These are phyloP conservation scores for Chorisops tibialis DNA, from an alignment of 2,888 invertebrate genomes.

Conservation along the genomic window DNA sequence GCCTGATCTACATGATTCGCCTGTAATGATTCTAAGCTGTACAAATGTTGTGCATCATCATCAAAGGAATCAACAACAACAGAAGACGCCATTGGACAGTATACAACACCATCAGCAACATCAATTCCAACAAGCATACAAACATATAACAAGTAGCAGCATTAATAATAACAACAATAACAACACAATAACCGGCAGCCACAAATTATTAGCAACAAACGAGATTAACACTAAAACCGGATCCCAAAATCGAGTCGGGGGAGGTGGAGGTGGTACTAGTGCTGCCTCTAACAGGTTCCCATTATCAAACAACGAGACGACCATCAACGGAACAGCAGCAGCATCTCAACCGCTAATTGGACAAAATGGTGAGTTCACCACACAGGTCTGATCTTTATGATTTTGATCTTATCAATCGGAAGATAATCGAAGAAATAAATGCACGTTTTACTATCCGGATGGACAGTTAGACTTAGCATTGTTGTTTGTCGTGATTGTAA, in stretches of 20 bases:
- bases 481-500: no score
- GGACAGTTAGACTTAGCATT: no score
- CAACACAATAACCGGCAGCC: background rate
- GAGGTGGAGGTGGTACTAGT: background rate
- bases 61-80: conserved; percentile 35
- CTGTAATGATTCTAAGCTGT: conserved; percentile 51
- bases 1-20: conserved; percentile 50
- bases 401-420: background rate
- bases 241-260: conserved; percentile 3
- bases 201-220: conserved; percentile 24
- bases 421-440: no score
- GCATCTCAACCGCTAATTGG: conserved; percentile 35
- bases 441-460: no score
- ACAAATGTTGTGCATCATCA: conserved; percentile 42
- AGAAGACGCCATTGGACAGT: conserved; percentile 28
- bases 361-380: conserved; percentile 37
- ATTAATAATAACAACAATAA: conserved; percentile 28
- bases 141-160: conserved; percentile 30
- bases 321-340: conserved; percentile 40
- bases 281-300: background rate
- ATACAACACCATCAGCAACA: background rate
- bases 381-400: background rate
- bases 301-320: conserved; percentile 36
- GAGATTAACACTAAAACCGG: conserved; percentile 21
- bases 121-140: conserved; percentile 3